phyloP scores from a whole-genome alignment of 2,113 vertebrate genomes.

The Albula goreensis region DNA sequence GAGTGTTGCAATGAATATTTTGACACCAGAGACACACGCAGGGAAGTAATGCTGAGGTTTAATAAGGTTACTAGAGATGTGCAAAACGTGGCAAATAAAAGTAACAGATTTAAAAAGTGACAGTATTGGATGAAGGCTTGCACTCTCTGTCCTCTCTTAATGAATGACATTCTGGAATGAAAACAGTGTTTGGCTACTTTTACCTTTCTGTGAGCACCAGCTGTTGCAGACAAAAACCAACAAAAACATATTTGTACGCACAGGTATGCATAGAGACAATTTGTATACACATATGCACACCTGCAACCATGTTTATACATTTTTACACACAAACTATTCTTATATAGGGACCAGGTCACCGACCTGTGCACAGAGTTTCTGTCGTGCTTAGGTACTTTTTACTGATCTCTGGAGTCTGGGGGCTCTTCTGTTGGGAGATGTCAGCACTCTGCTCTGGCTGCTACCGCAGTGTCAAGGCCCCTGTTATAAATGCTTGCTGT shows the following conservation, averaged over 20 bases:
- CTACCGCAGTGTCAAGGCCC: background rate
- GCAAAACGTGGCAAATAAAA: conserved; percentile 7
- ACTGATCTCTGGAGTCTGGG: background rate
- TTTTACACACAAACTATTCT: background rate
- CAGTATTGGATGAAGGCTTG: conserved; percentile 1
- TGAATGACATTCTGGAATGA: conserved; percentile 23
- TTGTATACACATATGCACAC: background rate
- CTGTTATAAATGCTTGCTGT: conserved; percentile 5
- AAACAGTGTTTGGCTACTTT: background rate
- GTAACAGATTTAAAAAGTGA: conserved; percentile 25
- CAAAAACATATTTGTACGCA: background rate
- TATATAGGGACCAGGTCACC: background rate
- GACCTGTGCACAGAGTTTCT: background rate
- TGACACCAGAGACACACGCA: background rate
- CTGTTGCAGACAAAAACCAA: background rate
- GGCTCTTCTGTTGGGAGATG: background rate
- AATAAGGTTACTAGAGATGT: conserved; percentile 11
- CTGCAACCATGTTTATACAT: too few relatives aligned
- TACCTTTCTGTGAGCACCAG: background rate
- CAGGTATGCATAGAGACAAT: background rate
- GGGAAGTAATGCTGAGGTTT: background rate
- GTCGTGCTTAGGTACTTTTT: background rate
- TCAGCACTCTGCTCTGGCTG: background rate
- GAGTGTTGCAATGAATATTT: conserved; percentile 10
- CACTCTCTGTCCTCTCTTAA: background rate